A percentile compares a stretch with the other conserved stretches of the same genome.
Conservation (phyloP, 1,140 invertebrate genomes). For the Zaprionus ghesquierei region DNA sequence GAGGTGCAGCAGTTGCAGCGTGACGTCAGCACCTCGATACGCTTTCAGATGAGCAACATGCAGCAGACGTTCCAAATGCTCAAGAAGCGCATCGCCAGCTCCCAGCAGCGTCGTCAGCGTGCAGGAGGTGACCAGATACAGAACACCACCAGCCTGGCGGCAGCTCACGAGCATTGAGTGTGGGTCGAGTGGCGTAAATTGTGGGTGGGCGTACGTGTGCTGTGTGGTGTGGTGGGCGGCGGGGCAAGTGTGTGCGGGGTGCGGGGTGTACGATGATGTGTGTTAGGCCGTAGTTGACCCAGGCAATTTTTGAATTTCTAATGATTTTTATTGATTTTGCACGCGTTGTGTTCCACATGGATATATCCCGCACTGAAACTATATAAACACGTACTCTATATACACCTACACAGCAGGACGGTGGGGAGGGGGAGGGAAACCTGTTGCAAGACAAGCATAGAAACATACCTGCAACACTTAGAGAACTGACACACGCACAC, state of each 20-base stretch:
- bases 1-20: constrained; percentile 85
- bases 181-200: neutral
- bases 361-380: neutral
- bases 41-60: constrained; percentile 79
- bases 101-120: constrained; percentile 41
- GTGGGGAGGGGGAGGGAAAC: constrained; percentile 5
- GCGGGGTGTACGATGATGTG: neutral
- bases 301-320: constrained; percentile 52
- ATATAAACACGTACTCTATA: neutral
- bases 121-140: constrained; percentile 10
- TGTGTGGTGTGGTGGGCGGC: too few relatives aligned
- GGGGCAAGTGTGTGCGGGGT: neutral
- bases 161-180: neutral
- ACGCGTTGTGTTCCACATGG: constrained; percentile 5
- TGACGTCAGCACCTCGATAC: constrained; percentile 84
- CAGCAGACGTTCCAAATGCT: constrained; percentile 78
- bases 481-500: neutral
- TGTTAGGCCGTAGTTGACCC: neutral
- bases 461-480: constrained; percentile 3
- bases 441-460: constrained; percentile 35
- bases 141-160: neutral
- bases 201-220: neutral
- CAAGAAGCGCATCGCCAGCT: constrained; percentile 73
- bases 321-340: constrained; percentile 66
- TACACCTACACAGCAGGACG: neutral